Conservation (phyloP, 2,797 vertebrate species). For the Acipenser ruthenus region DNA sequence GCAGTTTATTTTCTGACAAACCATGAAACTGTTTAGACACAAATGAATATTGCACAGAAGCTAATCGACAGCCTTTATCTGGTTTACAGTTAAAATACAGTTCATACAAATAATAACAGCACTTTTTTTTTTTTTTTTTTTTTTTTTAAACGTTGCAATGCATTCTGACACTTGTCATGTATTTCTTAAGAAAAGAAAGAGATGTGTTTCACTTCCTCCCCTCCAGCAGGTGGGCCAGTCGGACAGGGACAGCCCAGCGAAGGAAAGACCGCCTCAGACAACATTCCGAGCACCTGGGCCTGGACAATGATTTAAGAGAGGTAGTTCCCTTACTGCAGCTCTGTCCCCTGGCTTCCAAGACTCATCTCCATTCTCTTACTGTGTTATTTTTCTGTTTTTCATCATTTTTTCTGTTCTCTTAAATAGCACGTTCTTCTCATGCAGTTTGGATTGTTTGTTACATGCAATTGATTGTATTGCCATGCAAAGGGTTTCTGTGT, state of each 20-base stretch:
- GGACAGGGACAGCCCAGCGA: constrained; percentile 67
- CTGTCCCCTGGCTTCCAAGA: constrained; percentile 5
- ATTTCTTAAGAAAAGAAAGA: too few relatives aligned
- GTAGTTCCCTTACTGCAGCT: constrained; percentile 25
- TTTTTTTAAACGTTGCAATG: too few relatives aligned
- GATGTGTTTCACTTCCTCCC: too few relatives aligned
- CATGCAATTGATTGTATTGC: background rate
- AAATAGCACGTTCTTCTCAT: constrained; percentile 6
- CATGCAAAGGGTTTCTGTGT: background rate
- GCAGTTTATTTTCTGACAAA: too few relatives aligned
- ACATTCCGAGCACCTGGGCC: constrained; percentile 63
- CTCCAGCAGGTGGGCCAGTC: constrained; percentile 75
- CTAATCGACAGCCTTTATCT: too few relatives aligned
- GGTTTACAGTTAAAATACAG: too few relatives aligned
- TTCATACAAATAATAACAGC: too few relatives aligned
- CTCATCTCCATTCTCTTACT: constrained; percentile 8
- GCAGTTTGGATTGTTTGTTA: constrained; percentile 1
- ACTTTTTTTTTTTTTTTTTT: too few relatives aligned
- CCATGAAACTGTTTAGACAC: too few relatives aligned
- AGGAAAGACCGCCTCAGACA: constrained; percentile 68
- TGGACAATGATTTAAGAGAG: constrained; percentile 83
- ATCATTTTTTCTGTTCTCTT: background rate
- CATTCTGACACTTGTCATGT: too few relatives aligned
- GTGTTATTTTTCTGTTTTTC: too few relatives aligned
- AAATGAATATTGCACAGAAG: too few relatives aligned